Conservation (phyloP, 2,888 invertebrate genomes). For the Elgonia sp. region DNA sequence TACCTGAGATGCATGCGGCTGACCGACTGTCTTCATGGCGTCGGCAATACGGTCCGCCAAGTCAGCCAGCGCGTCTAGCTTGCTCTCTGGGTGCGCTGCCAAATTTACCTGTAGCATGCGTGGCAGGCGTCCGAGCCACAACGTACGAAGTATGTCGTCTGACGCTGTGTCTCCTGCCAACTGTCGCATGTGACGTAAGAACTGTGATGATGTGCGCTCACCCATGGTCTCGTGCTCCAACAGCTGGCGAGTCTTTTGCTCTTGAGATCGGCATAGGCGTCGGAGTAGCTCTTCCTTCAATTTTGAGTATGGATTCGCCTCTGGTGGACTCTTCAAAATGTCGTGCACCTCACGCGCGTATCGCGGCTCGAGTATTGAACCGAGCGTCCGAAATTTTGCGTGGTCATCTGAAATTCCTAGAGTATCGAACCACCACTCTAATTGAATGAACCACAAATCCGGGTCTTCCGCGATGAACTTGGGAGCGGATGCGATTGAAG, state of each 20-base stretch:
- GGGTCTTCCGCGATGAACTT: no score
- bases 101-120: no score
- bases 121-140: no score
- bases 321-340: slow-evolving; percentile 51
- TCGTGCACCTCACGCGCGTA: neutral
- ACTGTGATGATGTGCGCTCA: slow-evolving; percentile 77
- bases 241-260: slow-evolving; percentile 65
- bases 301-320: slow-evolving; percentile 72
- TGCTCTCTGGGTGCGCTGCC: slow-evolving; percentile 39
- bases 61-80: no score
- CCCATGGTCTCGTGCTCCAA: slow-evolving; percentile 9
- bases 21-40: no score
- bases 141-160: slow-evolving; percentile 64
- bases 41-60: no score
- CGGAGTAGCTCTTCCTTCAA: slow-evolving; percentile 80
- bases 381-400: no score
- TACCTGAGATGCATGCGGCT: no score
- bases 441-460: slow-evolving; percentile 36
- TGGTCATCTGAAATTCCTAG: neutral
- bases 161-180: slow-evolving; percentile 74
- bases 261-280: slow-evolving; percentile 70
- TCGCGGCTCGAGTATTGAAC: no score
- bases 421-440: slow-evolving; percentile 7
- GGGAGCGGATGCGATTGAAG: no score
- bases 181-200: slow-evolving; percentile 75